Percentiles rank a stretch among this genome's conserved stretches.
These are phyloP conservation scores for Aplodontia rufa DNA, from an alignment of 2,113 vertebrate species.

Conservation along the genomic window DNA sequence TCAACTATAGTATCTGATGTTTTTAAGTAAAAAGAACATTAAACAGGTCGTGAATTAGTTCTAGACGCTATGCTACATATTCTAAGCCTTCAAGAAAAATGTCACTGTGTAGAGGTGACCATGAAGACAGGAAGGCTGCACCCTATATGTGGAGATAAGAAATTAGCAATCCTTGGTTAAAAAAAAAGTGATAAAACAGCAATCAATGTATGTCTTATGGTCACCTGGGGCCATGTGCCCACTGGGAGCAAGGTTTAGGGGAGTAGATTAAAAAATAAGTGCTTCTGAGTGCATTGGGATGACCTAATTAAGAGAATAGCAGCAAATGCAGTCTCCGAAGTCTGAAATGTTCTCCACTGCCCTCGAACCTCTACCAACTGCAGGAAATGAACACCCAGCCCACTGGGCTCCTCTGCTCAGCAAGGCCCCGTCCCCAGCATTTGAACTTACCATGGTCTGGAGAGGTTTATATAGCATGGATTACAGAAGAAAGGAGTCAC, in stretches of 20 bases:
- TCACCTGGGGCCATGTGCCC: background rate
- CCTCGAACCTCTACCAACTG: too few species aligned
- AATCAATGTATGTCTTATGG: background rate
- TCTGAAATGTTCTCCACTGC: background rate
- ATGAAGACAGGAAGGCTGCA: background rate
- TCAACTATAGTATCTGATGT: background rate
- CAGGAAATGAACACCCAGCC: background rate
- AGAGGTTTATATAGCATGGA: background rate
- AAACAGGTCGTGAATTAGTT: background rate
- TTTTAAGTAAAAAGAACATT: background rate
- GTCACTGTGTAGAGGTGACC: background rate
- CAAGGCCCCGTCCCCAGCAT: background rate
- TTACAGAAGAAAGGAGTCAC: background rate
- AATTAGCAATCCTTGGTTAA: background rate
- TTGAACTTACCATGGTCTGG: background rate
- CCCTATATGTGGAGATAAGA: background rate
- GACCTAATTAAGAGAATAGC: background rate
- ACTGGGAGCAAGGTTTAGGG: background rate
- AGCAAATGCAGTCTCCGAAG: background rate
- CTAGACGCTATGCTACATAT: background rate
- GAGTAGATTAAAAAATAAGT: background rate
- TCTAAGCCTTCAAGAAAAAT: background rate
- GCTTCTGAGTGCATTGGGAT: background rate
- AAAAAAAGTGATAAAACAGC: background rate
- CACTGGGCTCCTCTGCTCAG: background rate